Base-by-base conservation (phyloP, 53 echinoderm and acorn worm species). In the Temnopleurus reevesii region DNA sequence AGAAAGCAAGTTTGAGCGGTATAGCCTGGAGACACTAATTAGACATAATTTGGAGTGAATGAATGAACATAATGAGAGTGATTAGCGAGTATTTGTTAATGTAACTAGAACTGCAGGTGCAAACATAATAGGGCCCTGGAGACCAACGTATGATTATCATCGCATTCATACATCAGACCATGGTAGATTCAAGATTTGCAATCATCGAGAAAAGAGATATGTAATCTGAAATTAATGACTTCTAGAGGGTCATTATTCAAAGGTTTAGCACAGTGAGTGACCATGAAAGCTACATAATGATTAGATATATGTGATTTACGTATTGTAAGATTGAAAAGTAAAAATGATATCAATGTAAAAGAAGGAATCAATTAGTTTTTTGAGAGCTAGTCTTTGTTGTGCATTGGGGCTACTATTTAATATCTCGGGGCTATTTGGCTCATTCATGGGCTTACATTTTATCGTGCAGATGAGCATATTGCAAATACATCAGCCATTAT, bases 11-110 rank as follows among this genome's bases (percentile, higher is more conserved):
- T 41, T 41, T 21, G 41, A 41, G 41, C 36, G 23, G 41, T 49
- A 49, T 71, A 41, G 71, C 71, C 51, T 80, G 28, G 26, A 80
- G 83, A 55, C 36, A 83, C 83, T 55, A 57, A 83, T 83, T 83
- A 83, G n/a, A 83, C 35, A 55, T 57, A 55, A 83, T 83, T 55
- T 83, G 83, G 56, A 56, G 56, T 83, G 83, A 55, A 83, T 83
- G 83, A 13, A 12, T 27, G 55, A 36, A 31, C 55, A 55, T 83
- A 83, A 83, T 83, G 33, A 34, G 0, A 5, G 23, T 83, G 57
- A 83, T 83, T 83, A 83, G 83, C 12, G 27, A 55, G 55, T 53
- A 47, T 17, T 79, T 23, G 17, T 28, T 46, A 49, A 49, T 46
- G 79, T 79, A 47, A 47, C 17, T 12, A 49, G 79, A 49, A 28